Evolutionary conservation across 1,140 invertebrate species (phyloP).

Genomic region (Zelostemma sp.): DNA sequence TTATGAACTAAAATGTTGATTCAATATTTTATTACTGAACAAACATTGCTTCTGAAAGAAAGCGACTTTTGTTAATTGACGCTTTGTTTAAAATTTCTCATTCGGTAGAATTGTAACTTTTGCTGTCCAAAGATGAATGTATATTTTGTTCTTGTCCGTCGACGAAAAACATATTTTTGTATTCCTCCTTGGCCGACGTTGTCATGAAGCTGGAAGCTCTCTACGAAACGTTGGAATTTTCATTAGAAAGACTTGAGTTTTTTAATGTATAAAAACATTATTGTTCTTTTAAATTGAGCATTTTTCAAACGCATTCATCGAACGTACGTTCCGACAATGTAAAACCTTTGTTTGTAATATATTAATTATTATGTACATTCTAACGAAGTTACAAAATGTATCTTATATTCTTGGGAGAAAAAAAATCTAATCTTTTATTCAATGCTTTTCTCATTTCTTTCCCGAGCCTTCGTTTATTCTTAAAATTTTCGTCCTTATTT

Average conservation of each 20-base stretch:
- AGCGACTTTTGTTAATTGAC: too few species aligned
- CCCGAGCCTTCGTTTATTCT: too few species aligned
- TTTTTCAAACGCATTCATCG: background rate
- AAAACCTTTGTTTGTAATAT: constrained; percentile 13
- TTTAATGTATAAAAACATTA: background rate
- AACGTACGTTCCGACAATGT: background rate
- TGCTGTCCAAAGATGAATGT: background rate
- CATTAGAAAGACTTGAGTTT: background rate
- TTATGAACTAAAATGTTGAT: too few species aligned
- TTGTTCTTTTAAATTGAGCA: background rate
- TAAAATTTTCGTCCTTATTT: too few species aligned
- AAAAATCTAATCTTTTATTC: constrained; percentile 52
- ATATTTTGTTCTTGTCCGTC: background rate
- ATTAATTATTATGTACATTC: constrained; percentile 34
- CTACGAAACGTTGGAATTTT: constrained; percentile 5
- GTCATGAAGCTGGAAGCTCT: background rate
- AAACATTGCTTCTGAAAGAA: background rate
- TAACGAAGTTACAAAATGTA: constrained; percentile 17
- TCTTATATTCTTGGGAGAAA: constrained; percentile 55
- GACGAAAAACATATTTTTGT: background rate
- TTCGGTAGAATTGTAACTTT: background rate
- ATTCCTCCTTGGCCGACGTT: background rate
- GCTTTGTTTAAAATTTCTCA: background rate
- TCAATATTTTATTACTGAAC: background rate
- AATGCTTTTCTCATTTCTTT: constrained; percentile 39